A percentile compares a stretch with the other conserved stretches of the same genome.
Evolutionary conservation across 1,140 invertebrate genomes (phyloP).

Genomic region (Orius insidiosus): DNA sequence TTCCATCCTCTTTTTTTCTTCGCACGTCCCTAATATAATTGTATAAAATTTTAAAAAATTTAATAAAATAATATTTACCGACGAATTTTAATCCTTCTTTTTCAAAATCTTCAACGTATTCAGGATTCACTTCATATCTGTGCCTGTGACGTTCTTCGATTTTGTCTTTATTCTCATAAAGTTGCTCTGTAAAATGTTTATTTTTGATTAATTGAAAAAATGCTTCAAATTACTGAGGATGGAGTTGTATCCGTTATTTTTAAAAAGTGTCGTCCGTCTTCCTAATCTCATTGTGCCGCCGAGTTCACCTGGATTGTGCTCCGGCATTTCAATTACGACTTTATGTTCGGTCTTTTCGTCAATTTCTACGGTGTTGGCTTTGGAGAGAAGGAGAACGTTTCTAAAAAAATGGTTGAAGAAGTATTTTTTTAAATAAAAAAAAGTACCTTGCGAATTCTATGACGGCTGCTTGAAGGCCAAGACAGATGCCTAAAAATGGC

Average conservation of each 20-base stretch:
- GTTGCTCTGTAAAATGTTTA: constrained; percentile 36
- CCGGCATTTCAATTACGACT: constrained; percentile 96
- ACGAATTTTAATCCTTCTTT: constrained; percentile 78
- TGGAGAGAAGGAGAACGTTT: constrained; percentile 60
- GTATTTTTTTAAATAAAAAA: constrained; percentile 2
- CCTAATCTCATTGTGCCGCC: constrained; percentile 98
- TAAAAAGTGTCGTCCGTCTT: constrained; percentile 71
- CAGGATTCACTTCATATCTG: constrained; percentile 87
- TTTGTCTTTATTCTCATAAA: constrained; percentile 65
- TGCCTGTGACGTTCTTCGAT: constrained; percentile 96
- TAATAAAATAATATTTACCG: constrained; percentile 32
- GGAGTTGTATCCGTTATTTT: constrained; percentile 31
- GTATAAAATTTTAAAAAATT: constrained; percentile 17
- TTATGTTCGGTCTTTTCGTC: constrained; percentile 51
- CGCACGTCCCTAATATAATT: constrained; percentile 39
- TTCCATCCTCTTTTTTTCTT: constrained; percentile 65
- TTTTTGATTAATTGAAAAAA: constrained; percentile 14
- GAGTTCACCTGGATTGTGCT: constrained; percentile 81
- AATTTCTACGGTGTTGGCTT: constrained; percentile 81
- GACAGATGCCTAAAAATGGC: constrained; percentile 89
- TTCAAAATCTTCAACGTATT: constrained; percentile 63
- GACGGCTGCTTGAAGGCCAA: constrained; percentile 91
- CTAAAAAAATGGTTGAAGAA: constrained; percentile 26
- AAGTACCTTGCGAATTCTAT: constrained; percentile 71
- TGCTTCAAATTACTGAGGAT: constrained; percentile 41